phyloP scores from a whole-genome alignment of 30 jellyfish, hydroid and myxozoan species.

The Sanderia malayensis region DNA sequence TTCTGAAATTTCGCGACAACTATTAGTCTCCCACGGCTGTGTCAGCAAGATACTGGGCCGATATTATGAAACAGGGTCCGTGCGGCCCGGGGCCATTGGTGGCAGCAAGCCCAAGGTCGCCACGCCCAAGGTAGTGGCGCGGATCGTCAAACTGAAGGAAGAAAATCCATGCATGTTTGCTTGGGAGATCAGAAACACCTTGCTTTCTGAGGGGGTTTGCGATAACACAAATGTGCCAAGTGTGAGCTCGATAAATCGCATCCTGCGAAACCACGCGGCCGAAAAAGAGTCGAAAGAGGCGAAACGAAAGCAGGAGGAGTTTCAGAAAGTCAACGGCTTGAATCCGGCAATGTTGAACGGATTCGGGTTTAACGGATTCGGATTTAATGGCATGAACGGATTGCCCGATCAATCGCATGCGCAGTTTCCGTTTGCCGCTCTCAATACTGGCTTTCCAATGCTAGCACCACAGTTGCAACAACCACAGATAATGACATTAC shows the following conservation, averaged over 20 bases:
- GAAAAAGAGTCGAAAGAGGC: slow-evolving; percentile 97
- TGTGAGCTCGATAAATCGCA: slow-evolving; percentile 94
- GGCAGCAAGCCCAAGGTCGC: slow-evolving; percentile 99
- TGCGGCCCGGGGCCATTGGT: slow-evolving; percentile 99
- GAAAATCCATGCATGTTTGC: slow-evolving; percentile 99
- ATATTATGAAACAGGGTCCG: slow-evolving; percentile 97
- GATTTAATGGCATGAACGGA: slow-evolving; percentile 79
- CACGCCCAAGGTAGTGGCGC: slow-evolving; percentile 94
- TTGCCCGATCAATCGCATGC: slow-evolving; percentile 73
- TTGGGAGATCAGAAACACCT: slow-evolving; percentile 93
- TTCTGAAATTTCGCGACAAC: slow-evolving; percentile 93
- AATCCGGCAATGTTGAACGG: slow-evolving; percentile 87
- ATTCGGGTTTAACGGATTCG: slow-evolving; percentile 87
- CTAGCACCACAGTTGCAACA: slow-evolving; percentile 82
- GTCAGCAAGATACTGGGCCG: slow-evolving; percentile 98
- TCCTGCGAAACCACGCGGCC: slow-evolving; percentile 95
- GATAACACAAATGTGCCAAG: slow-evolving; percentile 93
- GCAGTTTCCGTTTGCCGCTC: slow-evolving; percentile 94
- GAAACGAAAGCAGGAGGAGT: slow-evolving; percentile 89
- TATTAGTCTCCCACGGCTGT: slow-evolving; percentile 97
- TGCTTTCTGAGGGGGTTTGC: slow-evolving; percentile 91
- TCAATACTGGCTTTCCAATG: slow-evolving; percentile 94
- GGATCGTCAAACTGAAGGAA: slow-evolving; percentile 92
- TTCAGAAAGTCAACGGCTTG: slow-evolving; percentile 84
- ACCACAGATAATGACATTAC: slow-evolving; percentile 83